These are phyloP conservation scores for Myopa tessellatipennis DNA, from an alignment of 2,888 invertebrate species.

Conservation along the genomic window DNA sequence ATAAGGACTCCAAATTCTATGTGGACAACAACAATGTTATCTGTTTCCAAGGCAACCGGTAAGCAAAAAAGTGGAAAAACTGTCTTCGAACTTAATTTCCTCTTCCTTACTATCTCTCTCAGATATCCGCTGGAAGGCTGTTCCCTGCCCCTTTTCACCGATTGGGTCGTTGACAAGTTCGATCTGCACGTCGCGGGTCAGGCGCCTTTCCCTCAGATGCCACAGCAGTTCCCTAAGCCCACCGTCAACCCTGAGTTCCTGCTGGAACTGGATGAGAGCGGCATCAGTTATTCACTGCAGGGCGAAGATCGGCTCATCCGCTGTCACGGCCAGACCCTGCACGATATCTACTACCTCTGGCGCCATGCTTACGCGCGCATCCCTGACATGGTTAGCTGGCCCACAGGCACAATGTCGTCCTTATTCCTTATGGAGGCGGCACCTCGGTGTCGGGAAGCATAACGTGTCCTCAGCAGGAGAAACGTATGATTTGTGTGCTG, in stretches of 20 bases:
- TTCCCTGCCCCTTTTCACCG: constrained; percentile 80
- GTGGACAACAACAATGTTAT: constrained; percentile 74
- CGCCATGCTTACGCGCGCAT: constrained; percentile 82
- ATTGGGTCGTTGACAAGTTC: constrained; percentile 83
- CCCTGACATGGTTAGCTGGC: constrained; percentile 96
- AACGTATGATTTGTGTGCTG: constrained; percentile 84
- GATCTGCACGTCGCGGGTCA: constrained; percentile 71
- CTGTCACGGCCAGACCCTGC: constrained; percentile 92
- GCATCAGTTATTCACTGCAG: constrained; percentile 76
- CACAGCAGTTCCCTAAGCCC: constrained; percentile 76
- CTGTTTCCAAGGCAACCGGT: constrained; percentile 89
- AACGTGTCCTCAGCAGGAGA: constrained; percentile 83
- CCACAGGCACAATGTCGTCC: constrained; percentile 80
- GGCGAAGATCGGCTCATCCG: constrained; percentile 87
- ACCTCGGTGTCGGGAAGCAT: constrained; percentile 92
- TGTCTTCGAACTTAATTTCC: neutral
- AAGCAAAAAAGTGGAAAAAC: constrained; percentile 54
- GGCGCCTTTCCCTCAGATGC: constrained; percentile 70
- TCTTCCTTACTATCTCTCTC: constrained; percentile 31
- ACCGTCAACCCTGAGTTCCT: constrained; percentile 74
- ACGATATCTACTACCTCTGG: constrained; percentile 85
- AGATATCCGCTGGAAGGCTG: constrained; percentile 82
- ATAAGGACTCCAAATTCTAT: constrained; percentile 90
- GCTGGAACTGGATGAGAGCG: constrained; percentile 70
- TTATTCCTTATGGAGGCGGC: constrained; percentile 96